Evolutionary conservation across 2,888 invertebrate species (phyloP), one percentile per base, ranked within the genome.

Genomic region (Phengaris alcon): DNA sequence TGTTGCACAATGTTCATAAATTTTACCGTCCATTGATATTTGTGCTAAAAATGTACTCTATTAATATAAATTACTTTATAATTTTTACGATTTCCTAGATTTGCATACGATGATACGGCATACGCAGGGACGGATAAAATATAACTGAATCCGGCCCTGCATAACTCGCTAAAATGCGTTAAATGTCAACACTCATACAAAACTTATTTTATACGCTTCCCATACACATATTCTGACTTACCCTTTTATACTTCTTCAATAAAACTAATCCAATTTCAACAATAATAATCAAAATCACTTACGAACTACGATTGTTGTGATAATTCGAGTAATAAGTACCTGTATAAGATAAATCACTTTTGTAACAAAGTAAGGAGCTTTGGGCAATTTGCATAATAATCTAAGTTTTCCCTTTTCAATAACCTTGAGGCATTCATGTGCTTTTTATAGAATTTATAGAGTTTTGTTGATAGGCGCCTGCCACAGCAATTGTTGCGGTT

Each of bases 351-450:
- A 64, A 64, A 59, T 10, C 22, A 59, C 9, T 12, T 44, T 12
- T 64, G 48, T 48, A 35, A 64, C 64, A 64, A 64, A 64, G 64
- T 64, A 35, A 69, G 69, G 44, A 69, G 69, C 69, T 48, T 69
- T 44, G 15, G 48, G 54, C 52, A 8, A 72, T 72, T 72, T 72
- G 54, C 72, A 72, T 72, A 72, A 70, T 70, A 70, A 72, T 72
- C 72, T 72, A 52, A 72, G 35, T 54, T 72, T 72, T 72, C 72
- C 22, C 72, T 72, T 52, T 64, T 54, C 72, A 35, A 72, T 35
- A 72, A 52, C 72, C 72, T 72, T 69, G 69, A 69, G 15, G 52
- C 35, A 72, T 52, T 52, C 51, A 72, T 72, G 51, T 15, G 51
- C 35, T 10, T 72, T 72, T 72, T 72, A 52, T 22, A 52, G 51